Conservation (phyloP, 2,888 invertebrate species). For the Eupithecia vulgata region DNA sequence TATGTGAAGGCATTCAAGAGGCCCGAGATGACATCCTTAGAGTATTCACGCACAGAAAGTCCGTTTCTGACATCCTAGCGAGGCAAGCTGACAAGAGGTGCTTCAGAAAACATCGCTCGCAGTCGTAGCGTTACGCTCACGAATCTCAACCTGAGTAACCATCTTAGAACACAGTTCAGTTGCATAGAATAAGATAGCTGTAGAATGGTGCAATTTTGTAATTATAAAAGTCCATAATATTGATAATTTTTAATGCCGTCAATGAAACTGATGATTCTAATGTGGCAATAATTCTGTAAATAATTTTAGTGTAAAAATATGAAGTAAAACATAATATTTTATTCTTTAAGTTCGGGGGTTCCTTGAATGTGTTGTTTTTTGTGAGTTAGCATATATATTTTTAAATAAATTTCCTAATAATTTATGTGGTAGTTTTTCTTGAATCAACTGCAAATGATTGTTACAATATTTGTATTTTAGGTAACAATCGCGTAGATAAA, state of each 20-base stretch:
- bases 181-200: constrained; percentile 17
- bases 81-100: constrained; percentile 96
- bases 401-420: constrained; percentile 54
- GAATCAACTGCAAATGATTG: neutral
- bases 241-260: constrained; percentile 38
- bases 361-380: constrained; percentile 66
- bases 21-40: constrained; percentile 94
- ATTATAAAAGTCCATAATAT: constrained; percentile 40
- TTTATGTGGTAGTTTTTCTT: constrained; percentile 19
- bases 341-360: constrained; percentile 61
- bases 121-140: constrained; percentile 66
- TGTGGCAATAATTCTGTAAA: constrained; percentile 55
- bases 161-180: constrained; percentile 30
- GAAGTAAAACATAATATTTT: constrained; percentile 46
- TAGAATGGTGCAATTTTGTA: constrained; percentile 42
- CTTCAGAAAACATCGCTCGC: constrained; percentile 95
- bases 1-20: constrained; percentile 95
- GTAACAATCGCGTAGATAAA: no score
- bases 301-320: constrained; percentile 56
- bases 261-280: constrained; percentile 40
- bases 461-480: no score
- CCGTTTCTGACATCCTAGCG: constrained; percentile 94
- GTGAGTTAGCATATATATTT: constrained; percentile 64
- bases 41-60: constrained; percentile 95
- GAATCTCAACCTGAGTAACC: constrained; percentile 42